Base-by-base conservation (phyloP, 2,888 invertebrate species). In the Pandemis corylana region DNA sequence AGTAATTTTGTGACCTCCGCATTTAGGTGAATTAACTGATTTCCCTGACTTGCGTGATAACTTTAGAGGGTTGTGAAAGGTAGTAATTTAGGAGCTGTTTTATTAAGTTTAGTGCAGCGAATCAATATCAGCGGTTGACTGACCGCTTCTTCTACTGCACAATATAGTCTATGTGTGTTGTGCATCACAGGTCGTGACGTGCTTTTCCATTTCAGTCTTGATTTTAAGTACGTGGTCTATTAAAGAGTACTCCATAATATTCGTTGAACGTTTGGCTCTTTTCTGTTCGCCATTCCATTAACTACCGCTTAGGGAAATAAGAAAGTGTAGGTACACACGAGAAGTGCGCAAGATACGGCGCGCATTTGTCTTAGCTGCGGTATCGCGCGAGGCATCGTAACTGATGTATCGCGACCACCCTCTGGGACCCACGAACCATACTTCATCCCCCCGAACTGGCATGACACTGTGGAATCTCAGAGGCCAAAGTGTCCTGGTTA, bases 341-440 rank as follows among this genome's bases (percentile, higher is more conserved):
- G 81, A 83, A 82, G 84, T 83, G 82, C 85, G 82, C 79, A 80
- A 89, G 87, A 92, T 89, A 88, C 86, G 85, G 85, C 85, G 79
- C 85, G 86, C 90, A 91, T 93, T 92, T 90, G 90, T 93, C 93
- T 90, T 83, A 84, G 88, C 87, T 86, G 88, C 86, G 89, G 87
- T 93, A 91, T 90, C 91, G 81, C 83, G 79, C 85, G 85, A 83
- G 88, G 88, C 86, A 89, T 90, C 91, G 86, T 87, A 88, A 87
- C 89, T 88, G 87, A 88, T 88, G 86, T 86, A 82, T 83, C 81
- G 72, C 75, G 80, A 79, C 93, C 91, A 90, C 81, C 78, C 77
- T n/a, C 66, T 12, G 36, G n/a, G 70, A 66, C 76, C 72, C 41
- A 68, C 46, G 77, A 90, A 87, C 77, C 91, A 82, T 76, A 78